Conservation (phyloP, 2,888 invertebrate species). For the Lepidocyrtoides sp. region DNA sequence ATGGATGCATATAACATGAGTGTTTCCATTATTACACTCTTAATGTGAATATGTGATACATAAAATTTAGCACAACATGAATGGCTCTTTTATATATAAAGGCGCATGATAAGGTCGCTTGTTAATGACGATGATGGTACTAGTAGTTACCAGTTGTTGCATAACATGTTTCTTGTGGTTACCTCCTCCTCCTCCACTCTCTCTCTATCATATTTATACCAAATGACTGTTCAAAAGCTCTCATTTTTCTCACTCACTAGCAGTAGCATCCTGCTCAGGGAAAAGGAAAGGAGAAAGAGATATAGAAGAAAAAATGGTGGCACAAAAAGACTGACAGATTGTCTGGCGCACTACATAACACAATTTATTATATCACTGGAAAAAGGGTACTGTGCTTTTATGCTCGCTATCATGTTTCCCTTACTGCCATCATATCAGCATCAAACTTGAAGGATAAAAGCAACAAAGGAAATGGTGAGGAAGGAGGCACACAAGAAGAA, state of each 20-base stretch:
- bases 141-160: slow-evolving; percentile 16
- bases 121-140: background rate
- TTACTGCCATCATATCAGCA: background rate
- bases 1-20: too few species aligned
- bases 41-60: too few species aligned
- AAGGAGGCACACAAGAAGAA: background rate
- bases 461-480: background rate
- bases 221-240: background rate
- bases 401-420: background rate
- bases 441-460: background rate
- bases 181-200: too few species aligned
- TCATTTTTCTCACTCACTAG: background rate
- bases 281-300: background rate
- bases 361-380: background rate
- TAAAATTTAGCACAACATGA: background rate
- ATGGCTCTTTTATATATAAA: background rate
- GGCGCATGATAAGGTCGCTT: background rate
- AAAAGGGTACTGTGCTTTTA: background rate
- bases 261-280: background rate
- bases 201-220: too few species aligned
- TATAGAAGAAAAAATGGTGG: background rate
- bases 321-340: slow-evolving; percentile 41
- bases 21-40: too few species aligned
- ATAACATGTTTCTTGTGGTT: slow-evolving; percentile 33
- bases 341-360: background rate